Conservation (phyloP, 1,140 invertebrate species). For the Wasmannia auropunctata region DNA sequence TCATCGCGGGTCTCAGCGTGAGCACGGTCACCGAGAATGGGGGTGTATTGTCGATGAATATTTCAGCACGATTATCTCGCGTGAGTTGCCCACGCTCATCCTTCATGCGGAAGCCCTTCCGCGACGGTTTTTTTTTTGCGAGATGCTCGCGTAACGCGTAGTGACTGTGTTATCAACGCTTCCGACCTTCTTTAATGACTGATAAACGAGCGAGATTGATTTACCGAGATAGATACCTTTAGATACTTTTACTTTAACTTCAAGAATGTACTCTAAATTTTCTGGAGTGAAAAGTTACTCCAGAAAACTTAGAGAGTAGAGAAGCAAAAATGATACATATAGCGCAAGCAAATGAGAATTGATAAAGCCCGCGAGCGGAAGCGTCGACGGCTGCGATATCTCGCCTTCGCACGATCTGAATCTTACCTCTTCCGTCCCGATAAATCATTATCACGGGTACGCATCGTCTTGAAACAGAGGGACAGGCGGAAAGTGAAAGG, state of each 20-base stretch:
- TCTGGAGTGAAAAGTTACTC: no score
- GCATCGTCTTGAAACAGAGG: constrained; percentile 29
- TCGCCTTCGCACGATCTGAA: constrained; percentile 38
- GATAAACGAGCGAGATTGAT: neutral
- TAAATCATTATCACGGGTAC: constrained; percentile 22
- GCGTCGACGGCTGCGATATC: constrained; percentile 30
- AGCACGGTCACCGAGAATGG: neutral
- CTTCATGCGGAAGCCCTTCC: constrained; percentile 5
- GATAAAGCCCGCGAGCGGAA: constrained; percentile 14
- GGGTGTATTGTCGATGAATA: constrained; percentile 27
- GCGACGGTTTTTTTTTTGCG: neutral
- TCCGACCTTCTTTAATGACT: neutral
- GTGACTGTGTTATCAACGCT: constrained; percentile 10
- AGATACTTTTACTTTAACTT: neutral
- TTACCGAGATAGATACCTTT: neutral
- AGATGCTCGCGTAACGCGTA: constrained; percentile 7
- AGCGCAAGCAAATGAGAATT: neutral
- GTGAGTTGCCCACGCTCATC: neutral
- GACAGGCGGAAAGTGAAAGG: neutral
- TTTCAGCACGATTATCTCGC: constrained; percentile 19
- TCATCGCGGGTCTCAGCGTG: neutral
- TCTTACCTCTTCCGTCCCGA: constrained; percentile 43
- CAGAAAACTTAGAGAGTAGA: no score
- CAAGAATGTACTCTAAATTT: no score
- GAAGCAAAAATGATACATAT: neutral